Conservation (phyloP, 2,888 invertebrate species). For the Hesperia comma region DNA sequence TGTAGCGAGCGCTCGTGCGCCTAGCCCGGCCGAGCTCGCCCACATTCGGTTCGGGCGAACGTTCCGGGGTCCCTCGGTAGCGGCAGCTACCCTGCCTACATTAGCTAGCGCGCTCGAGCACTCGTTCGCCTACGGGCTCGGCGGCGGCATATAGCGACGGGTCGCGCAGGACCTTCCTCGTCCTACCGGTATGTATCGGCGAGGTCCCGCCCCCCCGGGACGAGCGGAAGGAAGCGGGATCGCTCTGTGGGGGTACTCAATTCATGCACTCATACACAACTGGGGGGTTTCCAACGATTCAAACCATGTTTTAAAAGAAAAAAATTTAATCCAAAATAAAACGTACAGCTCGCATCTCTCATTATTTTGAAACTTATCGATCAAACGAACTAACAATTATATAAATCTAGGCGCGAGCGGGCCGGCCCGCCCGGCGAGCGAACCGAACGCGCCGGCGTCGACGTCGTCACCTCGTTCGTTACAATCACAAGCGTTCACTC, state of each 20-base stretch:
- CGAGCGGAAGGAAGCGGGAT: conserved; percentile 51
- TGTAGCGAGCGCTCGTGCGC: conserved; percentile 3
- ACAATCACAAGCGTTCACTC: neutral
- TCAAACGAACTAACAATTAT: conserved; percentile 44
- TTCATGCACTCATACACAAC: conserved; percentile 38
- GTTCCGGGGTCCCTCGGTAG: neutral
- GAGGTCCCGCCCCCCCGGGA: conserved; percentile 59
- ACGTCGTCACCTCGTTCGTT: neutral
- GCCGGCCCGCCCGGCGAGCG: conserved; percentile 26
- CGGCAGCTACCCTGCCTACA: neutral
- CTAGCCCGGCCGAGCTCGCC: neutral
- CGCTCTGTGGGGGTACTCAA: neutral
- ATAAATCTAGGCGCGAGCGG: conserved; percentile 41
- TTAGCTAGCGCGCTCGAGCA: neutral
- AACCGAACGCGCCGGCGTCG: conserved; percentile 5
- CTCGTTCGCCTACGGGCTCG: conserved; percentile 13
- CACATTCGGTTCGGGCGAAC: neutral
- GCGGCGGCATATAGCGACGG: neutral
- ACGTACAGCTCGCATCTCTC: conserved; percentile 49
- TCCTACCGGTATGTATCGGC: neutral
- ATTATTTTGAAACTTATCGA: conserved; percentile 42
- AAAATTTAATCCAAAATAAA: conserved; percentile 65
- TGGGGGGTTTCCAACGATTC: conserved; percentile 47
- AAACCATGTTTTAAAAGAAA: conserved; percentile 57
- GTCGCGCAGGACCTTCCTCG: neutral